phyloP scores from a whole-genome alignment of 2,888 invertebrate species.

The Apoderus coryli region DNA sequence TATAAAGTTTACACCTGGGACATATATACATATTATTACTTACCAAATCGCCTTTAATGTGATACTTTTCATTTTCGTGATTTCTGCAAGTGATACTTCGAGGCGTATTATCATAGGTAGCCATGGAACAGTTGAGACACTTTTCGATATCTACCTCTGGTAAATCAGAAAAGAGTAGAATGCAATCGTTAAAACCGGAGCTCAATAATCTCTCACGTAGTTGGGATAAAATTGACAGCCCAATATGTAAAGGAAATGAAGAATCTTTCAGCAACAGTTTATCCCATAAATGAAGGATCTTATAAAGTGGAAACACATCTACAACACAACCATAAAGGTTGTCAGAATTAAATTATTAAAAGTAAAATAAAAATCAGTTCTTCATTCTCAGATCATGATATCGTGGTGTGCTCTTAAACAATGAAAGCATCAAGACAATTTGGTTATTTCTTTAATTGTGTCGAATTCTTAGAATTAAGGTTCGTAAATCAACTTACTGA shows the following conservation, averaged over 20 bases:
- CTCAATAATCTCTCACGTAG: constrained; percentile 67
- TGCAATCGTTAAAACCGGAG: constrained; percentile 94
- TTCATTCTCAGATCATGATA: too few species aligned
- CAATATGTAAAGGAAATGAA: constrained; percentile 87
- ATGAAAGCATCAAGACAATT: too few species aligned
- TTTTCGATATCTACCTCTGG: constrained; percentile 93
- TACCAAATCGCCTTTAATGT: constrained; percentile 21
- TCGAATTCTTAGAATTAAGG: too few species aligned
- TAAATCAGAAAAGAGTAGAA: constrained; percentile 93
- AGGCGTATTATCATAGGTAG: constrained; percentile 74
- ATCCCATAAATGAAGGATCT: constrained; percentile 97
- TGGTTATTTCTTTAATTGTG: too few species aligned
- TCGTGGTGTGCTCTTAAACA: too few species aligned
- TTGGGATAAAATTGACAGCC: constrained; percentile 83
- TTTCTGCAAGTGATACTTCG: constrained; percentile 75
- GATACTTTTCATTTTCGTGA: constrained; percentile 41
- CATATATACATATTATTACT: constrained; percentile 11
- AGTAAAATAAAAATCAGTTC: constrained; percentile 8
- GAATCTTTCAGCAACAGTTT: constrained; percentile 85
- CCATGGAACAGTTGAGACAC: constrained; percentile 77
- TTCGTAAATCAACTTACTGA: too few species aligned
- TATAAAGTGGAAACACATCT: constrained; percentile 97
- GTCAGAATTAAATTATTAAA: constrained; percentile 10
- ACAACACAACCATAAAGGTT: constrained; percentile 31
- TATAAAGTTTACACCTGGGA: too few species aligned